Evolutionary conservation across 2,888 invertebrate species (phyloP).

Genomic region (Galerucella nymphaeae): DNA sequence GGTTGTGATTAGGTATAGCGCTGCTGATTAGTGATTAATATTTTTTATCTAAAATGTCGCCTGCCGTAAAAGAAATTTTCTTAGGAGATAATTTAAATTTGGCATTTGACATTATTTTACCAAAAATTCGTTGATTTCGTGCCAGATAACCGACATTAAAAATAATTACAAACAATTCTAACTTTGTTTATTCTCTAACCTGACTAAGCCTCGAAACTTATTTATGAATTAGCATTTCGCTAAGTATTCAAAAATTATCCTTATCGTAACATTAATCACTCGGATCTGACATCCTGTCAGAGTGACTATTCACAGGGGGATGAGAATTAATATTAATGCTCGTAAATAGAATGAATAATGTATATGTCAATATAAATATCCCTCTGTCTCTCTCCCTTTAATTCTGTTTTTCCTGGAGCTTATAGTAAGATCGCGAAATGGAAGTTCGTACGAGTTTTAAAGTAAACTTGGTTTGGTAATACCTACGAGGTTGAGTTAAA

Average conservation of each 20-base stretch:
- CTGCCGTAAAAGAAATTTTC: too few relatives aligned
- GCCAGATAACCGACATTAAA: background rate
- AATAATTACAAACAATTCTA: background rate
- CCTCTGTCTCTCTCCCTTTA: background rate
- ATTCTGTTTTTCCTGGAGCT: background rate
- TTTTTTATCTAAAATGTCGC: too few relatives aligned
- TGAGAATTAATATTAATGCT: slow-evolving; percentile 45
- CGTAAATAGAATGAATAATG: slow-evolving; percentile 50
- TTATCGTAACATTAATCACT: slow-evolving; percentile 40
- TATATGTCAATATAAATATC: slow-evolving; percentile 49
- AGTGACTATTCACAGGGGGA: slow-evolving; percentile 40
- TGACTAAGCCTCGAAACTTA: slow-evolving; percentile 5
- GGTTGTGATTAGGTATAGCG: too few relatives aligned
- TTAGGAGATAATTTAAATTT: too few relatives aligned
- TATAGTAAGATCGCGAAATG: slow-evolving; percentile 10
- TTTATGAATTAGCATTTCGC: slow-evolving; percentile 17
- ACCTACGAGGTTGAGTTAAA: background rate
- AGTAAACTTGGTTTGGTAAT: slow-evolving; percentile 1
- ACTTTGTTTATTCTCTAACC: background rate
- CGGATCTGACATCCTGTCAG: slow-evolving; percentile 40
- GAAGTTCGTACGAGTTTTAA: slow-evolving; percentile 20
- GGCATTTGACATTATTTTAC: too few relatives aligned
- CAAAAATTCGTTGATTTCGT: too few relatives aligned
- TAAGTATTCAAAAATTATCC: slow-evolving; percentile 23
- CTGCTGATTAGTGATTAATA: too few relatives aligned